Evolutionary conservation across 2,797 vertebrate genomes (phyloP).

Genomic region (Microctenopoma steveboyesi): DNA sequence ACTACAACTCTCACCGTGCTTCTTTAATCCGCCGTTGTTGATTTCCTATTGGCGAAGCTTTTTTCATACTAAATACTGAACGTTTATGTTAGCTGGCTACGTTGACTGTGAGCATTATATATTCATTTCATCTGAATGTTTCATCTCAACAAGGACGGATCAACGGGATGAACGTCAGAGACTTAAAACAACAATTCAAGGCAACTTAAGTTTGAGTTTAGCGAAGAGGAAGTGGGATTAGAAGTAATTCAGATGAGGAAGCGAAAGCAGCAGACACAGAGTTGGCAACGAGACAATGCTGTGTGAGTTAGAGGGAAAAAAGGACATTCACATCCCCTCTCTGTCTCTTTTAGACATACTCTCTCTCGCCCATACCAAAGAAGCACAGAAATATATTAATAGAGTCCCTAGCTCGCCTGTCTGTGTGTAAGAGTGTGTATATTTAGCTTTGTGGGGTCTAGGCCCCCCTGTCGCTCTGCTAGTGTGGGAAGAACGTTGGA

Average conservation of each 20-base stretch:
- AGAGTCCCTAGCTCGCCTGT: conserved; percentile 53
- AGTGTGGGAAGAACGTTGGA: conserved; percentile 67
- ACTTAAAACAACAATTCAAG: conserved; percentile 16
- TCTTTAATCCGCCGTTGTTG: too few relatives aligned
- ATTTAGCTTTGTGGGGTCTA: conserved; percentile 79
- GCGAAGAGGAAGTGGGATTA: conserved; percentile 45
- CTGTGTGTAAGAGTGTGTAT: conserved; percentile 72
- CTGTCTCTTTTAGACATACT: conserved; percentile 33
- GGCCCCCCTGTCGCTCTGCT: conserved; percentile 52
- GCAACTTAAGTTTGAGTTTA: background rate
- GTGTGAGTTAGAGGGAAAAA: conserved; percentile 29
- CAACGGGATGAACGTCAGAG: background rate
- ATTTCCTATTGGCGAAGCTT: too few relatives aligned
- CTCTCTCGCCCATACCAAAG: conserved; percentile 57
- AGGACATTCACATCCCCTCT: background rate
- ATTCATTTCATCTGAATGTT: background rate
- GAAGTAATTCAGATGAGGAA: conserved; percentile 44
- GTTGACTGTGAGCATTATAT: too few relatives aligned
- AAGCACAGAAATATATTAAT: conserved; percentile 77
- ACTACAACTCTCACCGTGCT: too few relatives aligned
- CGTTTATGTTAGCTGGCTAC: too few relatives aligned
- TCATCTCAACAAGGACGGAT: background rate
- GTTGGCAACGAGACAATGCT: conserved; percentile 10
- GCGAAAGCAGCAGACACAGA: conserved; percentile 46
- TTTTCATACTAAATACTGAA: too few relatives aligned